Base-by-base conservation (phyloP, 2,113 vertebrate species). In the Esox niger region DNA sequence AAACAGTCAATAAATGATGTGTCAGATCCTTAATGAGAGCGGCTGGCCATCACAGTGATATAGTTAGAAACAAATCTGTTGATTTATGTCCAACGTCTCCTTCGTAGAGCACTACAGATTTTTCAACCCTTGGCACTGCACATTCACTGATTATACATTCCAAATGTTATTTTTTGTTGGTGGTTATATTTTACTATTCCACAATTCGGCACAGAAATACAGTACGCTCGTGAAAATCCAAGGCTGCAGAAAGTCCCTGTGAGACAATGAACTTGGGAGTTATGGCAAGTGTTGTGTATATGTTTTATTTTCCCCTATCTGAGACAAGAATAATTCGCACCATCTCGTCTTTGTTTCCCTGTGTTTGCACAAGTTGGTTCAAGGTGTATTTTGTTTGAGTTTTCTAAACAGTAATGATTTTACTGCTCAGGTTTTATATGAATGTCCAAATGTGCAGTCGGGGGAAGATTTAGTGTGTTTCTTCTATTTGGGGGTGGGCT, bases 391-490 rank as follows among this genome's bases (percentile, higher is more conserved):
- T 84, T 75, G 26, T 71, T 80, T 75, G 66, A 62, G 52, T 82
- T 89, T 86, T 85, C 77, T 64, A 70, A 71, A 62, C 30, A 76
- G 78, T 87, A 87, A 86, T 91, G 87, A 88, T 88, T 86, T 84
- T 84, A 84, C 77, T 82, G 88, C 75, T 61, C 82, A 78, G 80
- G 73, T 78, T 87, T 89, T 82, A 86, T 80, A 67, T 76, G 57
- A 20, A 68, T 69, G 78, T 86, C 85, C 82, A 84, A 88, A 88
- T 77, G 71, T 79, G 71, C 83, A 81, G 84, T 80, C 75, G 32
- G 73, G 74, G 81, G 77, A 83, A 82, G 89, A 90, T 89, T 89
- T 86, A 89, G 81, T 70, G 82, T 66, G 78, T 78, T 74, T 15
- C 76, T 49, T 55, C 79, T 68, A 77, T 77, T 84, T 75, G 75